Base-by-base conservation (phyloP, 2,797 vertebrate genomes). In the Cynopterus sphinx region DNA sequence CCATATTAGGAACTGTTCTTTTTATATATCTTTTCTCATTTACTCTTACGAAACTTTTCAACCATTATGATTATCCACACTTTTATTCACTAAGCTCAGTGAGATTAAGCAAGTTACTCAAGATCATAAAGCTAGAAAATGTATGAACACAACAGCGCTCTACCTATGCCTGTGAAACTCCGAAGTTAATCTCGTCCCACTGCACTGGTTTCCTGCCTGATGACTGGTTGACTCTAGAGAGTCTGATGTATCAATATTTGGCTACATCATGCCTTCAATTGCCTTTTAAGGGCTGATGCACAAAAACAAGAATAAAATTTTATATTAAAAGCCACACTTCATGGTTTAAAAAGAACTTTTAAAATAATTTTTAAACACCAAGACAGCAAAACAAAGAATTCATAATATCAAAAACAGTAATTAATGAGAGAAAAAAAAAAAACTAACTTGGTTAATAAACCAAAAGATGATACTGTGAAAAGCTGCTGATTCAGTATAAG, bases 401-500 rank as follows among this genome's bases (percentile, higher is more conserved):
- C 28, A 24, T 86, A 53, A 91, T 28, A 59, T 36, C 13, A 68
- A 94, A 81, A 95, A 43, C 17, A 75, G n/a, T 39, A 81, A 73
- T n/a, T 46, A 82, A 78, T 41, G 55, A 89, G 78, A 49, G 49
- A 73, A 17, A 95, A 90, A 87, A 77, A 85, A 94, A 57, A 89
- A 89, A 65, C 5, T 21, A 83, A 79, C 8, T 71, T 87, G 16
- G 46, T 63, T 78, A 90, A 65, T 71, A 78, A 82, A 67, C 10
- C 63, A 49, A 77, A 90, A 84, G 46, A 68, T 0, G 2, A 65
- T 65, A 59, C 36, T 91, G 51, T 67, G 33, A 89, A 63, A 89
- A 79, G 22, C 22, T n/a, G 46, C 55, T 67, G 73, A 82, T 39
- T 68, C 31, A 65, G 36, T 89, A 65, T 65, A 74, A 79, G 41